Evolutionary conservation across 2,888 invertebrate species (phyloP), one percentile per base, ranked within the genome.

Genomic region (Eubasilissa splendida): DNA sequence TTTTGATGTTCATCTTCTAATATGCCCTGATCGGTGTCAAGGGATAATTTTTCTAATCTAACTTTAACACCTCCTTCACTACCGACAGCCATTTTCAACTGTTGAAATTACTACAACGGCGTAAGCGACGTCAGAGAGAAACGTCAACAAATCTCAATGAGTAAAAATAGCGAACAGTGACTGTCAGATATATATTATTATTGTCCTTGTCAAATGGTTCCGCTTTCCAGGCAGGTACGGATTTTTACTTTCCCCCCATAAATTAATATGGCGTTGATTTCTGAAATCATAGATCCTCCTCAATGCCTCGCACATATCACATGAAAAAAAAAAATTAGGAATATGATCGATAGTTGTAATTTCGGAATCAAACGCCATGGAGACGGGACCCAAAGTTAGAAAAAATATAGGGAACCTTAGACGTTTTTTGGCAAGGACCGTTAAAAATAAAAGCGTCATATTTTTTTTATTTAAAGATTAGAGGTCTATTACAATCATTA

Each of bases 11-110:
- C 90, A 83, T 89, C 90, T 76, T 89, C 89, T 71, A 89, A 84
- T 80, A 90, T 90, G 82, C 90, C 90, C 85, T 90, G 89, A 84
- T 90, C 90, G 60, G 90, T 90, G 86, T 90, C 90, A 58, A 90
- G 86, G 50, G 82, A 82, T 74, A 82, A 65, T 60, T 79, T 82
- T 79, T 82, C 82, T 82, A 79, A 77, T 77, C 71, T 82, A 53
- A 82, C 79, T 82, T 79, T 82, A 60, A 82, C 74, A 66, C 77
- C 79, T n/a, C 79, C 74, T 59, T 79, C 79, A 11, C 76, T 73
- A 54, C 76, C 76, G 66, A 79, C 82, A 82, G 82, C 82, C 82
- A 82, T 82, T 79, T 82, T 82, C 53, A 52, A 74, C 75, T n/a
- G 59, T 66, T 59, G 11, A 59, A 75, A 78, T 31, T 33, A 56